Base-by-base conservation (phyloP, 2,797 vertebrate genomes). In the Ispidina lecontei region DNA sequence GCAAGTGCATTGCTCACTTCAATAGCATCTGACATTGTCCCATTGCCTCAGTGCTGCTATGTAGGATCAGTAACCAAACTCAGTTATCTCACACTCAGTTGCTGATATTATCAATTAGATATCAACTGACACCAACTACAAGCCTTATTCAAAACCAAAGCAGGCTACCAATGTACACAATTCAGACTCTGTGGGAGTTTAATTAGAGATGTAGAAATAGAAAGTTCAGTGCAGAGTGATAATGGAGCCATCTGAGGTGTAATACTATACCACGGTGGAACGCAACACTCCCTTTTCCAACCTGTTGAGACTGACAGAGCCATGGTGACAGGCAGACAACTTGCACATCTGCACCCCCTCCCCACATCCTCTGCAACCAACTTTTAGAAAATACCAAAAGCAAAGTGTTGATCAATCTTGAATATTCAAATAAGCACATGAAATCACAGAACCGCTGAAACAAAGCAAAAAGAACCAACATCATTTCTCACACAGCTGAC, bases 281-380 rank as follows among this genome's bases (percentile, higher is more conserved):
- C 37, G 58, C 58, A 65, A 72, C 43, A 12, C 19, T 63, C 26
- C 19, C 29, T 39, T 56, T 68, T 35, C 58, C 58, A 69, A 12
- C 51, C 33, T 9, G 14, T 28, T 17, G 33, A 35, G 25, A 63
- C 5, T n/a, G 31, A 10, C 63, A 74, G 8, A 6, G 10, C 8
- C 39, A 12, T 1, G 4, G 59, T 8, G 9, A 46, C 22, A 26
- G 54, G 22, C 46, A 72, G 20, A 71, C 82, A 54, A 39, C 26
- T 2, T 37, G 25, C 59, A 68, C 18, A 9, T 7, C 31, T 1
- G 4, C 37, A 54, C 44, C 39, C 28, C 23, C 58, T 41, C 28
- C 63, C 20, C 58, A 26, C 41, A 14, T 7, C 10, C 78, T 13
- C 0, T 3, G 21, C 51, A 15, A 47, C 2, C 1, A 12, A 2